Conservation (phyloP, 2,888 invertebrate species). For the Plemyria rubiginata region DNA sequence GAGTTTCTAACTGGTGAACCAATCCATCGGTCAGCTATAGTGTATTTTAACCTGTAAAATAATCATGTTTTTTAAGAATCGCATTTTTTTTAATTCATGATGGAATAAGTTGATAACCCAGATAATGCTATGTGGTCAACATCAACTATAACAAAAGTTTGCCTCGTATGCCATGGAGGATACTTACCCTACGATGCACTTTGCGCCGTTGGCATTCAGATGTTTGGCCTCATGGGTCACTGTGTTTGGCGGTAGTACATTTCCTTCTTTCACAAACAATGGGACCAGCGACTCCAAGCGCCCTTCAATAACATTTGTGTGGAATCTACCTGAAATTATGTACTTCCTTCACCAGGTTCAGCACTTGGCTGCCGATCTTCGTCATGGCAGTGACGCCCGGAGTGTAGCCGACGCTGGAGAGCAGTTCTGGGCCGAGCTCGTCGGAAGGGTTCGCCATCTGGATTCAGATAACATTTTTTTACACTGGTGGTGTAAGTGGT, state of each 20-base stretch:
- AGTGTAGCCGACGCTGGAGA: constrained; percentile 60
- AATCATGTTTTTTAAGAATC: background rate
- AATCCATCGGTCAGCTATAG: constrained; percentile 72
- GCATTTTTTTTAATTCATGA: no score
- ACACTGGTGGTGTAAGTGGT: no score
- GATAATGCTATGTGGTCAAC: no score
- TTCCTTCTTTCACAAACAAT: no score
- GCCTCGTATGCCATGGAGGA: no score
- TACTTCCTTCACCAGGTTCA: constrained; percentile 60
- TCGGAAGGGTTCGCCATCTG: constrained; percentile 61
- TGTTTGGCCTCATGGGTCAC: no score
- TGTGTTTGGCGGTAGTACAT: no score
- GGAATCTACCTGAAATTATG: constrained; percentile 69
- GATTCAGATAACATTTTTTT: constrained; percentile 9
- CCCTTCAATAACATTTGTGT: background rate
- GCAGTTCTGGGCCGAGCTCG: constrained; percentile 58
- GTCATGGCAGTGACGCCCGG: constrained; percentile 71
- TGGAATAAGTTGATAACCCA: no score
- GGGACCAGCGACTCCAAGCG: no score
- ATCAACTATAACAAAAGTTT: no score
- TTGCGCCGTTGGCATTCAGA: no score
- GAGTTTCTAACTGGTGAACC: constrained; percentile 67
- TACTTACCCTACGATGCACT: no score
- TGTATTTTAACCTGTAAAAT: constrained; percentile 67
- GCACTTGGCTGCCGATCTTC: constrained; percentile 64